phyloP scores from a whole-genome alignment of 1,140 invertebrate genomes.

The Heliconius hewitsoni region DNA sequence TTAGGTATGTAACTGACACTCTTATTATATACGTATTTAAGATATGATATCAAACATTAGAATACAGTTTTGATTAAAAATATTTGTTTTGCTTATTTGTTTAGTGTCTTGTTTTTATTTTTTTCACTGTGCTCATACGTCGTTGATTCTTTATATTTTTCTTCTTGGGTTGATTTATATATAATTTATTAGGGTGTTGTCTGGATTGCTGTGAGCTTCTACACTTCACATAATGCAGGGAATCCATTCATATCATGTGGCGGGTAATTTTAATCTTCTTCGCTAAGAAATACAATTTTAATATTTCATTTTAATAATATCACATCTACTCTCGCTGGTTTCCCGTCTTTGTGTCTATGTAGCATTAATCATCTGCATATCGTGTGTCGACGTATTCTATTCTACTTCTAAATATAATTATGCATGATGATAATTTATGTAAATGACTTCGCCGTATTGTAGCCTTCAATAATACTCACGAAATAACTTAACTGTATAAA shows the following conservation, averaged over 20 bases:
- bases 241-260: neutral
- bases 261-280: conserved; percentile 7
- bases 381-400: conserved; percentile 12
- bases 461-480: conserved; percentile 32
- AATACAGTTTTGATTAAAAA: neutral
- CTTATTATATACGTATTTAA: neutral
- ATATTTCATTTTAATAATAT: neutral
- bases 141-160: neutral
- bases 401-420: conserved; percentile 24
- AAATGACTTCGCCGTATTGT: conserved; percentile 23
- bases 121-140: neutral
- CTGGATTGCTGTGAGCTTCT: neutral
- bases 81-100: neutral
- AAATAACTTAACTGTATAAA: conserved; percentile 30
- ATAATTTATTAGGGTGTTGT: neutral
- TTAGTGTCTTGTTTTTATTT: neutral
- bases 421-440: conserved; percentile 31
- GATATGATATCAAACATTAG: neutral
- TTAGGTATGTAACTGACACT: neutral
- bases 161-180: no score
- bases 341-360: neutral
- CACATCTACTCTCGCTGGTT: neutral
- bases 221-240: neutral
- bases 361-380: conserved; percentile 18
- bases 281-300: neutral